phyloP scores from a whole-genome alignment of 2,113 vertebrate species.

The Recurvirostra avosetta region DNA sequence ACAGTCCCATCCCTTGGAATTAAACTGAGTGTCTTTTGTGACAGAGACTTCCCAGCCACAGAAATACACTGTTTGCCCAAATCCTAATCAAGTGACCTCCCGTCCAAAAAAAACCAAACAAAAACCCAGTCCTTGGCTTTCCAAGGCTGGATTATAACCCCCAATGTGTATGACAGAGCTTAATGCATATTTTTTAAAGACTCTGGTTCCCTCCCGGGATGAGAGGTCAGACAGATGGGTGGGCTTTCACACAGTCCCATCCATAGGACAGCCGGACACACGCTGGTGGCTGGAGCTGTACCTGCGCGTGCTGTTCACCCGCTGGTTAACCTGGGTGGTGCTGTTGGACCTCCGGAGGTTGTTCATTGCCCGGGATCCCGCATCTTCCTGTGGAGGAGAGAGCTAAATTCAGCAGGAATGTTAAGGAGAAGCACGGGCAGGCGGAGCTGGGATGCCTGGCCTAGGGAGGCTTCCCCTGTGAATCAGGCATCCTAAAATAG shows the following conservation, averaged over 20 bases:
- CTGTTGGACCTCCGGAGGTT: slow-evolving; percentile 91
- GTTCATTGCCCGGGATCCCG: slow-evolving; percentile 82
- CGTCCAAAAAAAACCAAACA: background rate
- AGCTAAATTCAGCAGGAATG: accelerated
- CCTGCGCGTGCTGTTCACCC: slow-evolving; percentile 71
- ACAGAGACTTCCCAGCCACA: background rate
- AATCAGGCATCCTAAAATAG: background rate
- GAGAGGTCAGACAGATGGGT: accelerated
- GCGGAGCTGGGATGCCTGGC: background rate
- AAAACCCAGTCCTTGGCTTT: background rate
- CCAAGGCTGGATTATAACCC: background rate
- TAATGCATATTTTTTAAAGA: accelerated
- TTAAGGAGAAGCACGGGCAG: accelerated
- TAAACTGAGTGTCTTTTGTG: background rate
- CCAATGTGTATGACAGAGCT: accelerated
- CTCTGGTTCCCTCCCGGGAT: background rate
- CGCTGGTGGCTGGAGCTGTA: background rate
- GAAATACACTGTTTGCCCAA: background rate
- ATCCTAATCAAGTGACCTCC: background rate
- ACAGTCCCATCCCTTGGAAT: background rate
- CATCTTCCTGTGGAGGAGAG: slow-evolving; percentile 69
- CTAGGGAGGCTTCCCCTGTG: background rate
- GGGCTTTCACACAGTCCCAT: background rate
- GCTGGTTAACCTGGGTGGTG: slow-evolving; percentile 87
- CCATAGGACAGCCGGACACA: accelerated